phyloP scores from a whole-genome alignment of 2,888 invertebrate species.

The Actias luna region DNA sequence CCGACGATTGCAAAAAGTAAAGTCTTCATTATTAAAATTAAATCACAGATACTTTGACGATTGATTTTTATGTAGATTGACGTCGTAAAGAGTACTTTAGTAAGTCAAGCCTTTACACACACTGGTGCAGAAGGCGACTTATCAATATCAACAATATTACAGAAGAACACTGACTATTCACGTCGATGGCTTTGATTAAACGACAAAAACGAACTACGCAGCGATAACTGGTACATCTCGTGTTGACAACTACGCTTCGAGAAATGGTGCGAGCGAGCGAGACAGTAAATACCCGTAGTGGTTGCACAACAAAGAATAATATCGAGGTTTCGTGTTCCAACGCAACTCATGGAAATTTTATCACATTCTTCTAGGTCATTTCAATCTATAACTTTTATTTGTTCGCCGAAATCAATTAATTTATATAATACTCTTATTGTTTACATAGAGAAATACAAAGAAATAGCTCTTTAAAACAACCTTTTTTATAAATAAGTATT shows the following conservation, averaged over 20 bases:
- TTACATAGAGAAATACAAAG: slow-evolving; percentile 19
- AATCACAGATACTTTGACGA: slow-evolving; percentile 79
- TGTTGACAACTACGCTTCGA: slow-evolving; percentile 60
- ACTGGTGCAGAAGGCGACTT: slow-evolving; percentile 94
- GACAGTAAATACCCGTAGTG: slow-evolving; percentile 45
- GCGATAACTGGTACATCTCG: slow-evolving; percentile 68
- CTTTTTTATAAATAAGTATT: slow-evolving; percentile 34
- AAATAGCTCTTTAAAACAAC: slow-evolving; percentile 31
- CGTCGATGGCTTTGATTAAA: slow-evolving; percentile 56
- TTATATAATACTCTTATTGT: neutral
- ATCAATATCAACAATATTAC: slow-evolving; percentile 55
- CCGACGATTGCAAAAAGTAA: slow-evolving; percentile 73
- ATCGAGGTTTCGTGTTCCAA: slow-evolving; percentile 75
- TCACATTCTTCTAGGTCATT: neutral
- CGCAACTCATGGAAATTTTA: slow-evolving; percentile 50
- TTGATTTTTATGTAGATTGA: slow-evolving; percentile 29
- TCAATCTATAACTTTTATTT: slow-evolving; percentile 10
- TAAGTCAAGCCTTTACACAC: slow-evolving; percentile 91
- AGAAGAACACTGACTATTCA: slow-evolving; percentile 53
- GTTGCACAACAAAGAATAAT: slow-evolving; percentile 45
- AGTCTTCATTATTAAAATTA: slow-evolving; percentile 80
- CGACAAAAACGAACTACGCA: slow-evolving; percentile 72
- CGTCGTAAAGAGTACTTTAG: slow-evolving; percentile 48
- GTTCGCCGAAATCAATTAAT: neutral
- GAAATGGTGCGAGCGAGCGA: slow-evolving; percentile 56